phyloP scores from a whole-genome alignment of 2,113 vertebrate species.

The Lasiurus cinereus region DNA sequence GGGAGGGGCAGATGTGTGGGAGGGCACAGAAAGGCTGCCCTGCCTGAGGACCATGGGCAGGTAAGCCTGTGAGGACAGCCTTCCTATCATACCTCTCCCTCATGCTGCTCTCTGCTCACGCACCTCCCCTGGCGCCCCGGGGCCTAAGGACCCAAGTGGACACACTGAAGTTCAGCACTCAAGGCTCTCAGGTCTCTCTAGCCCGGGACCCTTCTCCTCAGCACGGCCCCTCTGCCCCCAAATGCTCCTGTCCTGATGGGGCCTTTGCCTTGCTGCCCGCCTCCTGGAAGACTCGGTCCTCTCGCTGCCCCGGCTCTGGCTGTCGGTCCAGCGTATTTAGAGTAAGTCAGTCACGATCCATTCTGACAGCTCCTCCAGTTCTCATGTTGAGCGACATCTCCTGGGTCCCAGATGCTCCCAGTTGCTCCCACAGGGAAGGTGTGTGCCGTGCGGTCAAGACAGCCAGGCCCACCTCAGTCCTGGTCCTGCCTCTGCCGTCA shows the following conservation, averaged over 20 bases:
- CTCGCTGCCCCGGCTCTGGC: not conserved
- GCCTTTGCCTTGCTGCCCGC: not conserved
- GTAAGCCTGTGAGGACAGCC: too few relatives aligned
- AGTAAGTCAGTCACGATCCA: not conserved
- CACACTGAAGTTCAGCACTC: accelerated
- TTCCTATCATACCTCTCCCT: not conserved
- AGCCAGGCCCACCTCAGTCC: not conserved
- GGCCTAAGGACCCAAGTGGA: not conserved
- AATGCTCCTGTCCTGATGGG: not conserved
- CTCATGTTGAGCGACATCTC: not conserved
- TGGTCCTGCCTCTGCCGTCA: not conserved
- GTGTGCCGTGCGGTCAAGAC: accelerated
- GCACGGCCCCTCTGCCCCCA: not conserved
- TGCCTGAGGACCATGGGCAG: not conserved
- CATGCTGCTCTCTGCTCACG: not conserved
- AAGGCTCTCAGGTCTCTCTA: not conserved
- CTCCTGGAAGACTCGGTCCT: too few relatives aligned
- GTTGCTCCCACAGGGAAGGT: not conserved
- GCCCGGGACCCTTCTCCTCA: not conserved
- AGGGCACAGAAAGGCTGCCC: not conserved
- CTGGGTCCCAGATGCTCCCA: not conserved
- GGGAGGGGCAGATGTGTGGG: too few relatives aligned
- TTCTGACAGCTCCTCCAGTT: not conserved
- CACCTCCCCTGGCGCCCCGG: not conserved
- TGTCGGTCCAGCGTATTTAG: not conserved